Conservation (phyloP, 2,113 vertebrate genomes). For the Anarrhichthys ocellatus region DNA sequence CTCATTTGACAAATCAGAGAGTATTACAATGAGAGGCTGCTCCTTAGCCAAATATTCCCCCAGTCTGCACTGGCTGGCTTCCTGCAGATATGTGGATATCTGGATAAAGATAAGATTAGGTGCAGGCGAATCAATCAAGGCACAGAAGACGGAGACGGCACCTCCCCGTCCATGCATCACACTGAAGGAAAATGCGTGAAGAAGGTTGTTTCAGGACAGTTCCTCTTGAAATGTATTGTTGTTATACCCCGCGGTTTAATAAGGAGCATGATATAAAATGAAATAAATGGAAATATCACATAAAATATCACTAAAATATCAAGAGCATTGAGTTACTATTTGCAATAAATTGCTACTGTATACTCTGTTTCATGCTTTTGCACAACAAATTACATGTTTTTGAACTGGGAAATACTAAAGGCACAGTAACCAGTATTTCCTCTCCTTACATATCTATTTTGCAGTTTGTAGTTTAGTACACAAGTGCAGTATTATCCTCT, state of each 20-base stretch:
- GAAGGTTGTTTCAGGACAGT: conserved; percentile 56
- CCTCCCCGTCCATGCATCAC: conserved; percentile 16
- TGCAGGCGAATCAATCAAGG: conserved; percentile 64
- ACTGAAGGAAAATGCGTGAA: conserved; percentile 39
- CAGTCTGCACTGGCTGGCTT: conserved; percentile 47
- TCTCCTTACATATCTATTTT: neutral
- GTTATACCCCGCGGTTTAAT: neutral
- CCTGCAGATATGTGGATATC: conserved; percentile 58
- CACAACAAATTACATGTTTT: neutral
- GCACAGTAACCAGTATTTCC: neutral
- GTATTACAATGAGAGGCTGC: conserved; percentile 59
- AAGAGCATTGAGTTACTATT: neutral
- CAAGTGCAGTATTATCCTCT: neutral
- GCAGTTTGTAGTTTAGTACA: neutral
- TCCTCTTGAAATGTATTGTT: conserved; percentile 30
- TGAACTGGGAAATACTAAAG: neutral
- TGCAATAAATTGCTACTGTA: neutral
- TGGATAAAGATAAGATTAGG: conserved; percentile 72
- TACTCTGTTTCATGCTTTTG: neutral
- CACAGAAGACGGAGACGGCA: conserved; percentile 30
- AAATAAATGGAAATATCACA: neutral
- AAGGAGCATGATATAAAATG: neutral
- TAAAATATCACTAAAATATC: neutral
- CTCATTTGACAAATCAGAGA: conserved; percentile 67
- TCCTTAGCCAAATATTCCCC: conserved; percentile 43